Evolutionary conservation across 1,140 invertebrate genomes (phyloP).

Genomic region (Araneus ventricosus): DNA sequence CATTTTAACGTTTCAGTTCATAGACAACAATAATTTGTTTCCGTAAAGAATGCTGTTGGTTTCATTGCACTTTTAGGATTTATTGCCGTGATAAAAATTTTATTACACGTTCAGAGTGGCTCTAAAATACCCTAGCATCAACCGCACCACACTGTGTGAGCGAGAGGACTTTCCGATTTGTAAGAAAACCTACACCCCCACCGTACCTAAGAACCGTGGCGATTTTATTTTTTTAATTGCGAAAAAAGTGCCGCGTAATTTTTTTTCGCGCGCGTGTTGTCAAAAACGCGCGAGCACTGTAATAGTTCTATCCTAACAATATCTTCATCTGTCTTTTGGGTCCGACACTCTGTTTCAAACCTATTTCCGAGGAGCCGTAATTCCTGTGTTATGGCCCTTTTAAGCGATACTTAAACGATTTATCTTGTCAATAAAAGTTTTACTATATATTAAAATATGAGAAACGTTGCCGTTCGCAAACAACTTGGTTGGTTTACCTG

Average conservation of each 20-base stretch:
- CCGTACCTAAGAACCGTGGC: background rate
- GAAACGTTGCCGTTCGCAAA: conserved; percentile 54
- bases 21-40: conserved; percentile 71
- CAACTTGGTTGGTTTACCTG: conserved; percentile 54
- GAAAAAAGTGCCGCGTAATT: background rate
- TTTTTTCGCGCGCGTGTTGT: background rate
- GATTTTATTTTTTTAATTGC: conserved; percentile 13
- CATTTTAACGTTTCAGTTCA: conserved; percentile 67
- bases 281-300: background rate
- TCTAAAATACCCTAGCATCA: conserved; percentile 64
- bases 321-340: background rate
- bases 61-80: conserved; percentile 75
- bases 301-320: background rate
- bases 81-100: conserved; percentile 73
- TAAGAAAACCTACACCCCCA: conserved; percentile 41
- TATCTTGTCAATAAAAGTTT: conserved; percentile 75
- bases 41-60: conserved; percentile 70
- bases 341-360: conserved; percentile 40
- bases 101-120: conserved; percentile 67
- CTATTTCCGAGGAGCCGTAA: conserved; percentile 67
- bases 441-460: conserved; percentile 75
- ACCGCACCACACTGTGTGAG: conserved; percentile 24
- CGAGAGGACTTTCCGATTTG: conserved; percentile 3
- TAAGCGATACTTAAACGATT: conserved; percentile 74
- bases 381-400: conserved; percentile 73